Conservation (phyloP, 2,113 vertebrate genomes). For the Embiotoca jacksoni region DNA sequence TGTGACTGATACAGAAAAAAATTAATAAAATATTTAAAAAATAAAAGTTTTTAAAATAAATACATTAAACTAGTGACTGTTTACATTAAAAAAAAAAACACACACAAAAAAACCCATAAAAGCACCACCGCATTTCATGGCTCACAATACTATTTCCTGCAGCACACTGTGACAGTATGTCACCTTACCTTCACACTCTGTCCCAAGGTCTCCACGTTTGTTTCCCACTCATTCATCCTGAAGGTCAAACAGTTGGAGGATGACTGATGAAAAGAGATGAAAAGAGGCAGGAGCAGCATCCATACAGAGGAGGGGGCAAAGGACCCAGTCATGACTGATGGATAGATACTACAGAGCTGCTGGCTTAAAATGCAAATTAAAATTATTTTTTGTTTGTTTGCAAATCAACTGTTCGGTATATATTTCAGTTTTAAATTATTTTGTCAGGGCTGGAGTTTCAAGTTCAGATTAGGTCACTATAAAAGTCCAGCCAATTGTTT, state of each 20-base stretch:
- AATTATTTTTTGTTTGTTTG: neutral
- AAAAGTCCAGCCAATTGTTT: neutral
- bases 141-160: too few relatives aligned
- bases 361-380: neutral
- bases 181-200: rapidly evolving
- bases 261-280: neutral
- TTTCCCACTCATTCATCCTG: rapidly evolving
- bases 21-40: too few relatives aligned
- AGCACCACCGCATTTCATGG: too few relatives aligned
- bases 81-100: too few relatives aligned
- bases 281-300: slow-evolving; percentile 39
- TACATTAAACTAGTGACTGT: too few relatives aligned
- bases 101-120: too few relatives aligned
- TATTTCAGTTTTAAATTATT: slow-evolving; percentile 1
- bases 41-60: too few relatives aligned
- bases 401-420: neutral
- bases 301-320: neutral
- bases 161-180: neutral
- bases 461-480: neutral
- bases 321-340: slow-evolving; percentile 25
- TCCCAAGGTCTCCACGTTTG: rapidly evolving
- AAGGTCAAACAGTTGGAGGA: too few relatives aligned
- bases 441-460: neutral
- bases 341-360: neutral
- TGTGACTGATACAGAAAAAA: too few relatives aligned